Percentiles rank a stretch among this genome's conserved stretches.
Evolutionary conservation across 2,797 vertebrate genomes (phyloP).

Genomic region (Coregonus sp.): DNA sequence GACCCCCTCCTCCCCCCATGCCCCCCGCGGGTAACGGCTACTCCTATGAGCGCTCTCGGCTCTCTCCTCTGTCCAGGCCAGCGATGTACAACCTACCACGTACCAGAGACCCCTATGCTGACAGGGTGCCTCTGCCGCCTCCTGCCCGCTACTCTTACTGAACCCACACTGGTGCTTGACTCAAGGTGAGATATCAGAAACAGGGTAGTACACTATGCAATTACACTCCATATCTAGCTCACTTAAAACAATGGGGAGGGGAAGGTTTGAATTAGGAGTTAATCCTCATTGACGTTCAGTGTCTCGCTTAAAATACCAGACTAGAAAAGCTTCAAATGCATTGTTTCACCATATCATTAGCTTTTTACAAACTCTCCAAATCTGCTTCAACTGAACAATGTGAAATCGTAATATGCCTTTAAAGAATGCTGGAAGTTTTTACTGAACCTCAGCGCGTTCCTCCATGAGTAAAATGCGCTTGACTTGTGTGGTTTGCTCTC

Average conservation of each 20-base stretch:
- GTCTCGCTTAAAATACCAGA: background rate
- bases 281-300: background rate
- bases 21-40: constrained; percentile 84
- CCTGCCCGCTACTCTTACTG: constrained; percentile 74
- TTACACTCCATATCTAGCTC: background rate
- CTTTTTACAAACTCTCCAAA: background rate
- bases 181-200: constrained; percentile 69
- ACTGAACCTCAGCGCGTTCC: constrained; percentile 61
- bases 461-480: constrained; percentile 59
- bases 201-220: background rate
- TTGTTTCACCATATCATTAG: background rate
- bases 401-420: constrained; percentile 25
- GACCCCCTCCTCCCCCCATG: constrained; percentile 69
- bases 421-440: constrained; percentile 42
- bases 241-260: background rate
- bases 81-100: constrained; percentile 82
- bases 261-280: background rate
- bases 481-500: constrained; percentile 84
- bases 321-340: background rate
- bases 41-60: constrained; percentile 85
- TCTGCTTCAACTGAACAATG: constrained; percentile 3
- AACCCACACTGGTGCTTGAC: constrained; percentile 34
- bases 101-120: constrained; percentile 80
- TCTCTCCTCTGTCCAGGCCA: constrained; percentile 83
- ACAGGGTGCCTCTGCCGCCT: constrained; percentile 70